These are phyloP conservation scores for Dromius quadrimaculatus DNA, from an alignment of 2,888 invertebrate species.

Conservation along the genomic window DNA sequence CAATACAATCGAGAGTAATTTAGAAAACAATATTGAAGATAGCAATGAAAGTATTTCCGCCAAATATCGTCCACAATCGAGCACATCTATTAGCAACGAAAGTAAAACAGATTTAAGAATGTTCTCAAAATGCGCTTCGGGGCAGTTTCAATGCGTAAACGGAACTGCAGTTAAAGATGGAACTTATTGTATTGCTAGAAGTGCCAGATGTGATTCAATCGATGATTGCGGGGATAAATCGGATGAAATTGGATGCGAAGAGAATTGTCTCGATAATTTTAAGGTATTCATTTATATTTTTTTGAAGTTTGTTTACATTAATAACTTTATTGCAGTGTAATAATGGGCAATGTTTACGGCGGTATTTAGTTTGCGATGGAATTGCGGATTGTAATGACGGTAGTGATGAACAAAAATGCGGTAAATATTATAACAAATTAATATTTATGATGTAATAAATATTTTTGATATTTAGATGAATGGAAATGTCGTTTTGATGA, in stretches of 20 bases:
- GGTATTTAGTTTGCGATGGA: constrained; percentile 74
- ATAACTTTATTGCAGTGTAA: constrained; percentile 65
- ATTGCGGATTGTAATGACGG: constrained; percentile 74
- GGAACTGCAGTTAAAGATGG: constrained; percentile 72
- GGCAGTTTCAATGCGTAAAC: constrained; percentile 72
- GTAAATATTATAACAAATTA: constrained; percentile 60
- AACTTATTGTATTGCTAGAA: constrained; percentile 69
- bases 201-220: constrained; percentile 70
- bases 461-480: constrained; percentile 57
- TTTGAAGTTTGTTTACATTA: constrained; percentile 14
- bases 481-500: constrained; percentile 72
- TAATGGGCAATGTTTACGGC: constrained; percentile 72
- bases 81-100: too few species aligned
- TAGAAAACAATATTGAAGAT: constrained; percentile 57
- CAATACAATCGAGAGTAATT: constrained; percentile 34
- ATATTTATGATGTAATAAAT: not conserved
- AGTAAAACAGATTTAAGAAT: constrained; percentile 1
- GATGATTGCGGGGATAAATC: constrained; percentile 74
- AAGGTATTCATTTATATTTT: constrained; percentile 62
- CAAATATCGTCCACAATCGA: too few species aligned
- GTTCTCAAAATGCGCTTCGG: constrained; percentile 70
- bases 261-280: constrained; percentile 73
- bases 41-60: constrained; percentile 59
- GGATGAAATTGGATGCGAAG: constrained; percentile 71
- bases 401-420: constrained; percentile 72